Evolutionary conservation across 2,888 invertebrate species (phyloP), one percentile per base, ranked within the genome.

Genomic region (Himalopsyche kuldschensis): DNA sequence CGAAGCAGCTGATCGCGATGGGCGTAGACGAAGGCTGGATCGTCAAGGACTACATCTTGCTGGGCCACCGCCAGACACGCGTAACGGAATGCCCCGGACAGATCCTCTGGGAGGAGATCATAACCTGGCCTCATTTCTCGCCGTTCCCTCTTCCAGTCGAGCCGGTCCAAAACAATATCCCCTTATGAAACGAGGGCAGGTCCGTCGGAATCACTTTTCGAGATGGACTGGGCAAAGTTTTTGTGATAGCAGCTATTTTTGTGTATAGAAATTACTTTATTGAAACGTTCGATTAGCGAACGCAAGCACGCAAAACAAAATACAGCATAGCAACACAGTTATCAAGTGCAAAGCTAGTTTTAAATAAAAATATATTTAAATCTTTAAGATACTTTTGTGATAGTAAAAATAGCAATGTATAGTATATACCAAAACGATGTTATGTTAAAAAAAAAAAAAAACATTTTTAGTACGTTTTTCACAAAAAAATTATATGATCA

Each of bases 1-100:
- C 92, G 0, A 91, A 93, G 83, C 89, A 92, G 0, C 88, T 95
- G 32, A 95, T 95, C 83, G 89, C 90, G 0, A 92, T 92, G 47
- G 95, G 95, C 0, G 91, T 95, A 0, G 88, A 90, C 11, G 89
- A 91, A 20, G 94, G 94, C 1, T 93, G 91, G 88, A 93, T 96
- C 20, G 89, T 90, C 27, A 88, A 90, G 0, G 90, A 93, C 86
- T 95, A 94, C 88, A 92, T 92, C 80, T 89, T 96, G 35, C 90
- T 94, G 20, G 95, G 95, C 0, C 95, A 95, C 88, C 89, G 88
- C 88, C 90, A 90, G 87, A 88, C 88, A 2, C 89, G 88, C 88
- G 35, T 87, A 0, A 95, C 95, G 0, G 94, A 94, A 86, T 95
- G 95, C 86, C 96, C 96, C 0, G 96, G 95, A 0, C 91, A 90